phyloP scores from a whole-genome alignment of 2,113 vertebrate genomes.

The Psittacula cyanocephala region DNA sequence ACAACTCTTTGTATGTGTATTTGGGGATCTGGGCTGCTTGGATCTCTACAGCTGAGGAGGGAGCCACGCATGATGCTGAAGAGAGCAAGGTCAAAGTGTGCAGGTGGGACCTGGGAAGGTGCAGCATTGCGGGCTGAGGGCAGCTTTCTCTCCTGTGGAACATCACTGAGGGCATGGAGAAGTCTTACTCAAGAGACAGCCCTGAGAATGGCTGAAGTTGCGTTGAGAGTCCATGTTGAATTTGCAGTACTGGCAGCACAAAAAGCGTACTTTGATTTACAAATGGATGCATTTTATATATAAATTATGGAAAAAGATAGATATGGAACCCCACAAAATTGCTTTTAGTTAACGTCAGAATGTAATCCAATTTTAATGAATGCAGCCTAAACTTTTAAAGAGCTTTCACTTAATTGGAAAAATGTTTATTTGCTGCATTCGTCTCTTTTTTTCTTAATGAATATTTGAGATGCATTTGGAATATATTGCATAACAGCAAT shows the following conservation, averaged over 20 bases:
- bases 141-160: neutral
- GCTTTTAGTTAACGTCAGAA: neutral
- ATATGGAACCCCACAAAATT: neutral
- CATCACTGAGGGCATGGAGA: neutral
- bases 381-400: slow-evolving; percentile 19
- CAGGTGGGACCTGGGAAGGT: neutral
- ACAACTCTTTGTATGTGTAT: neutral
- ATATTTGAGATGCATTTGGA: slow-evolving; percentile 36
- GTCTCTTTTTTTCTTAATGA: slow-evolving; percentile 17
- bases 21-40: neutral
- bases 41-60: neutral
- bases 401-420: slow-evolving; percentile 44
- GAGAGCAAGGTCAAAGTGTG: neutral
- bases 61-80: accelerated
- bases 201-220: neutral
- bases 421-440: slow-evolving; percentile 41
- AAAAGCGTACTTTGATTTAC: slow-evolving; percentile 29
- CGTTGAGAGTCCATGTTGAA: neutral
- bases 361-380: slow-evolving; percentile 38
- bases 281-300: slow-evolving; percentile 29
- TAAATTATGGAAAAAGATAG: neutral
- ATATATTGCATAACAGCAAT: slow-evolving; percentile 7
- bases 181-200: accelerated
- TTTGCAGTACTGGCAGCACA: neutral
- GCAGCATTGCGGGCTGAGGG: neutral